Evolutionary conservation across 2,113 vertebrate species (phyloP).

Genomic region (Speoplatyrhinus poulsoni): DNA sequence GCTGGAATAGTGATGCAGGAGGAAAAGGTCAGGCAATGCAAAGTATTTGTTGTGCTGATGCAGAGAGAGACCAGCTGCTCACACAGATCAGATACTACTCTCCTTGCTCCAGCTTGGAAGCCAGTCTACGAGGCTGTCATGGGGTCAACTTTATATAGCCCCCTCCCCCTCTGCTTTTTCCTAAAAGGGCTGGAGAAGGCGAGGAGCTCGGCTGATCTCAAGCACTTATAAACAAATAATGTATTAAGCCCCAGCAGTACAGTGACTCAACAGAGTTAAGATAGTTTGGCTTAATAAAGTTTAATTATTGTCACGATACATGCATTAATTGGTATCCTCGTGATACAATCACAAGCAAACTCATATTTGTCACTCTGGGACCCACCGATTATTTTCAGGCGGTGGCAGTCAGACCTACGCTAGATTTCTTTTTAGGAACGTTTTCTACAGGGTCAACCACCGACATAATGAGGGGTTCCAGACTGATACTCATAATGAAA

Average conservation of each 20-base stretch:
- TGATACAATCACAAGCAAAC: too few species aligned
- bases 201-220: constrained; percentile 38
- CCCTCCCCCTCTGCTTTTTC: constrained; percentile 59
- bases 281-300: constrained; percentile 3
- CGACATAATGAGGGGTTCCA: too few species aligned
- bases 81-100: constrained; percentile 74
- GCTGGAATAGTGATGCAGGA: constrained; percentile 67
- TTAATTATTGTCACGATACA: not conserved
- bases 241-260: not conserved
- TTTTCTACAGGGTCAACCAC: too few species aligned
- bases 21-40: constrained; percentile 80
- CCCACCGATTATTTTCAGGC: too few species aligned
- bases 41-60: constrained; percentile 84
- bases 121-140: constrained; percentile 58
- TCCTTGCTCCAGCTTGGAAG: constrained; percentile 57
- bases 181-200: constrained; percentile 54
- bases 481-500: too few species aligned
- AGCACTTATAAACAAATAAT: constrained; percentile 60
- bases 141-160: constrained; percentile 81
- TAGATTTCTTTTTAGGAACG: too few species aligned
- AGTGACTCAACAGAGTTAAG: not conserved
- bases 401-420: too few species aligned
- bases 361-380: too few species aligned
- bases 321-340: too few species aligned
- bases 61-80: constrained; percentile 80